A percentile compares a stretch with the other conserved stretches of the same genome.
Conservation (phyloP, 2,113 vertebrate species). For the Kobus ellipsiprymnus region DNA sequence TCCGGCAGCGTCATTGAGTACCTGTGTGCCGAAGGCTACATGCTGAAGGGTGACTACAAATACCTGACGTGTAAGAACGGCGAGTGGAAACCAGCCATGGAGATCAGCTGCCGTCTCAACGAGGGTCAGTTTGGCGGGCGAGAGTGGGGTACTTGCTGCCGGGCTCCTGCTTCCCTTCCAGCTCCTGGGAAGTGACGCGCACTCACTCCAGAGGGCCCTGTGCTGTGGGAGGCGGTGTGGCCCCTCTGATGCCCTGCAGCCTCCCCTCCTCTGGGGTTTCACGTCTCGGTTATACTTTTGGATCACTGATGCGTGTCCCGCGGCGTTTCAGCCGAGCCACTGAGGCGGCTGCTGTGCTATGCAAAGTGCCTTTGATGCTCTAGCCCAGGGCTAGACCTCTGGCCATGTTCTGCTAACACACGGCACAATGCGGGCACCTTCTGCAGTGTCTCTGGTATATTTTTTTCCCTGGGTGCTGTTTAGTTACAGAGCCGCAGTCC, state of each 20-base stretch:
- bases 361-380: background rate
- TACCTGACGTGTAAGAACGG: slow-evolving; percentile 97
- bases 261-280: background rate
- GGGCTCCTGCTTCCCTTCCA: background rate
- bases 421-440: background rate
- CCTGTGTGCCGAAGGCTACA: slow-evolving; percentile 94
- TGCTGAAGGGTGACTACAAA: slow-evolving; percentile 95
- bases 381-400: background rate
- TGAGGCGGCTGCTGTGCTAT: background rate
- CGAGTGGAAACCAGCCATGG: slow-evolving; percentile 94
- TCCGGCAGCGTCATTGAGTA: slow-evolving; percentile 97
- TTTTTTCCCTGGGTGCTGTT: slow-evolving; percentile 33
- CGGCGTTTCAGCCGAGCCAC: background rate
- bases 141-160: background rate
- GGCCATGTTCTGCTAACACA: background rate
- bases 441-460: background rate
- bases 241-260: background rate
- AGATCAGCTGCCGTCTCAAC: slow-evolving; percentile 93
- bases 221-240: background rate
- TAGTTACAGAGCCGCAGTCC: slow-evolving; percentile 28
- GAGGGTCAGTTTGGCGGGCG: slow-evolving; percentile 83
- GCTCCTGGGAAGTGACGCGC: accelerated
- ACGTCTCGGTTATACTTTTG: background rate
- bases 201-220: background rate
- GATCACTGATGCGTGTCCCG: background rate